phyloP scores from a whole-genome alignment of 2,797 vertebrate species.

The Spizella passerina region DNA sequence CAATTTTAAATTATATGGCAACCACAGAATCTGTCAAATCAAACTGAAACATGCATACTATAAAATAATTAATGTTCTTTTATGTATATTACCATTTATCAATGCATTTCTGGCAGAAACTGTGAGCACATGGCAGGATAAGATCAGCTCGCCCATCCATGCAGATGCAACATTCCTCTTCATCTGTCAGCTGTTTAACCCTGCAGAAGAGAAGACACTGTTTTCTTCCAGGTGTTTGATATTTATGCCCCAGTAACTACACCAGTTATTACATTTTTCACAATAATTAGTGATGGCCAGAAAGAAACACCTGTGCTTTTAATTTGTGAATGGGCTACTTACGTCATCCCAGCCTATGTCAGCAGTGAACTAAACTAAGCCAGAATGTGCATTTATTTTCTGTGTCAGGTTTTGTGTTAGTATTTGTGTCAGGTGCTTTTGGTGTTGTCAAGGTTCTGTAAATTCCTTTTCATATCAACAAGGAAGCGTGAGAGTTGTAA shows the following conservation, averaged over 20 bases:
- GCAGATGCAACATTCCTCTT: slow-evolving; percentile 98
- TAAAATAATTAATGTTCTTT: neutral
- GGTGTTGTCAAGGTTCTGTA: neutral
- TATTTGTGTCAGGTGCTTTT: neutral
- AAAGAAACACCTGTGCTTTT: neutral
- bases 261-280: neutral
- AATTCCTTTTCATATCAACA: neutral
- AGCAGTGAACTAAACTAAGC: neutral
- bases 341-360: neutral
- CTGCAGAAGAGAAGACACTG: slow-evolving; percentile 71
- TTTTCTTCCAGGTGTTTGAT: neutral
- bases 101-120: slow-evolving; percentile 99
- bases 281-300: neutral
- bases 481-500: neutral
- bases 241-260: neutral
- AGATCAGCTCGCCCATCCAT: slow-evolving; percentile 96
- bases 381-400: neutral
- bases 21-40: neutral
- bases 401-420: neutral
- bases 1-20: neutral
- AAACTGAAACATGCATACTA: neutral
- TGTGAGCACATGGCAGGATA: slow-evolving; percentile 95
- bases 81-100: slow-evolving; percentile 90
- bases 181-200: slow-evolving; percentile 95
- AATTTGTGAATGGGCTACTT: neutral